These are phyloP conservation scores for Cryptomyrus ogoouensis DNA, from an alignment of 2,113 vertebrate species.

Conservation along the genomic window DNA sequence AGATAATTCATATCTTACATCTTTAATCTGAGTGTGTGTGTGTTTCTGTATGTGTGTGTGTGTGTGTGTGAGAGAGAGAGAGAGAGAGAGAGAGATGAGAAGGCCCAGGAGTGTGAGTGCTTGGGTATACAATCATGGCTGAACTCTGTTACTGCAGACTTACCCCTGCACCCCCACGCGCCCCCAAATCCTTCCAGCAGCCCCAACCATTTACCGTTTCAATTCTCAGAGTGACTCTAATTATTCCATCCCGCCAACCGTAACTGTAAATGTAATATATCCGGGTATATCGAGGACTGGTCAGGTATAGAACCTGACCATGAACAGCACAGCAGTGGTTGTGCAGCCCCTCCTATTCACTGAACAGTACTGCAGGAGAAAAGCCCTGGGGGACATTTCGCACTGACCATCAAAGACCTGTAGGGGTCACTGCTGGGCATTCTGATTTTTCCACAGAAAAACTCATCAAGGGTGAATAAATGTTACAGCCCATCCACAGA, in stretches of 20 bases:
- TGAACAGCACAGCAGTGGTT: constrained; percentile 5
- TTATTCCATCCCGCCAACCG: background rate
- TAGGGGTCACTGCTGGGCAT: constrained; percentile 21
- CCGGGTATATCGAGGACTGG: constrained; percentile 6
- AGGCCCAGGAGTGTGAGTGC: background rate
- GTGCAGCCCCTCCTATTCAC: background rate
- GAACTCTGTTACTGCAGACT: background rate
- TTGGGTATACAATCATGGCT: background rate
- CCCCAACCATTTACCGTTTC: background rate
- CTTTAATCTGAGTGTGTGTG: background rate
- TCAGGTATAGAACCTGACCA: constrained; percentile 27
- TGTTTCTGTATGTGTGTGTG: background rate
- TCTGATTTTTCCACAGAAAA: background rate
- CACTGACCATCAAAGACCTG: background rate
- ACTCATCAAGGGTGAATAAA: background rate
- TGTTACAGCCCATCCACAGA: background rate
- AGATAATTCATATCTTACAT: background rate
- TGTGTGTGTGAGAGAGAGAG: background rate
- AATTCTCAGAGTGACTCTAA: background rate
- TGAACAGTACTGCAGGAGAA: background rate
- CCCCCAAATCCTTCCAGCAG: background rate
- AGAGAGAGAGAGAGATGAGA: background rate
- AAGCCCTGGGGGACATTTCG: background rate
- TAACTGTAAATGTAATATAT: background rate
- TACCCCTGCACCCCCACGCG: background rate